Evolutionary conservation across 2,888 invertebrate genomes (phyloP).

Genomic region (Cosmopolites sordidus): DNA sequence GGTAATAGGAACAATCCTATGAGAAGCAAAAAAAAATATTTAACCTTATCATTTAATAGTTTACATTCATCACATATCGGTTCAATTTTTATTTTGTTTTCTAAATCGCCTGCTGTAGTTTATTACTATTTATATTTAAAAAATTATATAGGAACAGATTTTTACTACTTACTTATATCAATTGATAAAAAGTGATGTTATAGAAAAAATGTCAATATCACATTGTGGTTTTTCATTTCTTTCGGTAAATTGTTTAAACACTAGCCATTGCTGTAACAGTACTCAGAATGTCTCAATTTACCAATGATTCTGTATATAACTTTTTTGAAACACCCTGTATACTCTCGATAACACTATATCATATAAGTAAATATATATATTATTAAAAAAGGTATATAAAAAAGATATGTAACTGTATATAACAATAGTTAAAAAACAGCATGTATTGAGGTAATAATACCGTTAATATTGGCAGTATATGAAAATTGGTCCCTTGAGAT

Average conservation of each 20-base stretch:
- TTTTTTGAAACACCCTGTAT: constrained; percentile 1
- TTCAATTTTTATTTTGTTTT: not conserved
- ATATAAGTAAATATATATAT: constrained; percentile 2
- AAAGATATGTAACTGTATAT: constrained; percentile 1
- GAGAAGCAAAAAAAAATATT: constrained; percentile 4
- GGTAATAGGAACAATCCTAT: not conserved
- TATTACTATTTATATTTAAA: constrained; percentile 3
- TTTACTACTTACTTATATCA: not conserved
- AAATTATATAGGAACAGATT: constrained; percentile 9
- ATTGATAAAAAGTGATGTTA: not conserved
- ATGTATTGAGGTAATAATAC: not conserved
- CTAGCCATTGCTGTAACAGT: not conserved
- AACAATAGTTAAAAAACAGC: constrained; percentile 3
- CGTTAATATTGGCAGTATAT: constrained; percentile 11
- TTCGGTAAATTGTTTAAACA: not conserved
- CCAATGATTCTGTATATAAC: too few relatives aligned
- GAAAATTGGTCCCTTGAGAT: constrained; percentile 15
- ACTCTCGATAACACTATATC: not conserved
- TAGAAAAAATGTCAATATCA: not conserved
- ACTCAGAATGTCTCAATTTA: not conserved
- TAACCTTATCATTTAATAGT: constrained; percentile 14
- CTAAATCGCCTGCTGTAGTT: not conserved
- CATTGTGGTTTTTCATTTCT: not conserved
- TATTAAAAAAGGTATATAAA: constrained; percentile 12
- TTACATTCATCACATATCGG: constrained; percentile 12